Base-by-base conservation (phyloP, 2,888 invertebrate genomes). In the Caenorhabditis sp. region DNA sequence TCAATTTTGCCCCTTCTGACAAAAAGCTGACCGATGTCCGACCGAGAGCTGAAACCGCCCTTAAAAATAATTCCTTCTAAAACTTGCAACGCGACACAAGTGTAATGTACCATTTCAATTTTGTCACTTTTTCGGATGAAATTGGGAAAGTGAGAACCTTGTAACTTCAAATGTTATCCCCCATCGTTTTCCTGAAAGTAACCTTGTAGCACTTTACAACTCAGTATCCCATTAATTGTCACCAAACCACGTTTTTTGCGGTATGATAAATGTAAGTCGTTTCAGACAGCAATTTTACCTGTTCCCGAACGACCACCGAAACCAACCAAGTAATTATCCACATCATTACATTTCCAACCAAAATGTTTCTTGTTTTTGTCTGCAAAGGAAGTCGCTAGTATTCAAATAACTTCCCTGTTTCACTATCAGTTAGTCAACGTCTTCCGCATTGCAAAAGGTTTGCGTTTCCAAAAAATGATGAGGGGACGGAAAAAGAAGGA, bases 321-420 rank as follows among this genome's bases (percentile, higher is more conserved):
- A 41, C n/a, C 41, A 41, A 41, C 19, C n/a, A 6, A 22, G 61
- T 41, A 61, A 61, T 41, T 61, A 61, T 10, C 12, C 6, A 38
- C 61, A 61, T 61, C 41, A 41, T 41, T 58, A n/a, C 3, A 19
- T 47, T 47, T 47, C 47, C 47, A 47, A 19, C 47, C 61, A 41
- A 19, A 41, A 22, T 24, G 1, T 26, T 19, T 61, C 2, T 24
- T 41, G 24, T 10, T 35, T 35, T 10, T 35, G 61, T 41, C 61
- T 61, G 61, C 61, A 61, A n/a, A 10, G 41, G 61, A 61, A 61
- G 61, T 58, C 16, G 16, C 26, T 58, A 3, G 35, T 22, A 59
- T 38, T 59, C 59, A 24, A n/a, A 49, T n/a, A 66, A 66, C 51
- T 66, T 66, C 66, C 66, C 66, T 22, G 66, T 66, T 51, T 66